Conservation (phyloP, 1,140 invertebrate genomes). For the Musca domestica region DNA sequence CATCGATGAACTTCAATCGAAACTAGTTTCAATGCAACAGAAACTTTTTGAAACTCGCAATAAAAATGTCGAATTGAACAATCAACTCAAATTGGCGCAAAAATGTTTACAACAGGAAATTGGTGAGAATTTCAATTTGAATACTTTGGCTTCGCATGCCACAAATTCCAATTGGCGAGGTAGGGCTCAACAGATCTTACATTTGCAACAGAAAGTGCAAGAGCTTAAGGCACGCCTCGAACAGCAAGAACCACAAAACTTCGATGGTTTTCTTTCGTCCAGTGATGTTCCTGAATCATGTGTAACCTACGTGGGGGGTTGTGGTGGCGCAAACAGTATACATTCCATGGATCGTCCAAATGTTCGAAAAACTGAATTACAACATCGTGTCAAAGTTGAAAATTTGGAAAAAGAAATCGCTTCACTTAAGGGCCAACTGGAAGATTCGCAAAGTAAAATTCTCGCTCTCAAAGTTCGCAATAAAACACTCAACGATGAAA, state of each 20-base stretch:
- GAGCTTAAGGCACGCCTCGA: slow-evolving; percentile 64
- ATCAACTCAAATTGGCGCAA: slow-evolving; percentile 63
- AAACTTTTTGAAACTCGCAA: slow-evolving; percentile 69
- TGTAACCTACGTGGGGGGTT: not conserved
- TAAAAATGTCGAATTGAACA: slow-evolving; percentile 63
- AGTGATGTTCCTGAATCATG: not conserved
- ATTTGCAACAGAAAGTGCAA: slow-evolving; percentile 63
- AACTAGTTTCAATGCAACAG: slow-evolving; percentile 59
- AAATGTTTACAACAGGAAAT: slow-evolving; percentile 67
- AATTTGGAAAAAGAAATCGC: slow-evolving; percentile 58
- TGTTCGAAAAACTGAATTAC: slow-evolving; percentile 45
- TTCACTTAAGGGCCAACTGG: slow-evolving; percentile 54
- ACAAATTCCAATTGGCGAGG: slow-evolving; percentile 64
- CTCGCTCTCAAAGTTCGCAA: slow-evolving; percentile 48
- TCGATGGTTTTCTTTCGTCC: not conserved
- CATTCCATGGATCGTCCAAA: slow-evolving; percentile 38
- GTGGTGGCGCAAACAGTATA: not conserved
- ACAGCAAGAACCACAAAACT: slow-evolving; percentile 33
- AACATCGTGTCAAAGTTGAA: slow-evolving; percentile 59
- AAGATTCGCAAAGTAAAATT: slow-evolving; percentile 45
- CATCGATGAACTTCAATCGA: slow-evolving; percentile 61
- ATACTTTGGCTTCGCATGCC: slow-evolving; percentile 41
- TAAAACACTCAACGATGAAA: slow-evolving; percentile 47
- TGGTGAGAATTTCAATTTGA: slow-evolving; percentile 60
- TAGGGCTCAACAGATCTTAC: slow-evolving; percentile 67